Evolutionary conservation across 1,140 invertebrate genomes (phyloP).

Genomic region (Sinonovacula constricta): DNA sequence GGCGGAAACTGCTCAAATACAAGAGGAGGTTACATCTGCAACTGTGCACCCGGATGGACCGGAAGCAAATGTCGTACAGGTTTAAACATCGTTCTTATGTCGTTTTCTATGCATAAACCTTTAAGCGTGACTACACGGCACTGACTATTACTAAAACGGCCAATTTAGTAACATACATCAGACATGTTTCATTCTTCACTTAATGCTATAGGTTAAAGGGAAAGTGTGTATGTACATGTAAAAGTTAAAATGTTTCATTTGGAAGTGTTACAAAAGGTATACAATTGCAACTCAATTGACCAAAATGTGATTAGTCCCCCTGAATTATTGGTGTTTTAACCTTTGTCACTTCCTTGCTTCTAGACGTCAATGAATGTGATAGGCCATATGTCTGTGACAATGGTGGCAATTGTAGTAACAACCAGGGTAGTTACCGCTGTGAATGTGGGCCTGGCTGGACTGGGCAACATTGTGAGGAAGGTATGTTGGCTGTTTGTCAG

Average conservation of each 20-base stretch:
- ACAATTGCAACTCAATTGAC: neutral
- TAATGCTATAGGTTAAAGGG: too few relatives aligned
- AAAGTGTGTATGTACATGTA: too few relatives aligned
- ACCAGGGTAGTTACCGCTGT: conserved; percentile 25
- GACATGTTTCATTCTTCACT: too few relatives aligned
- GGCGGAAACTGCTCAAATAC: conserved; percentile 30
- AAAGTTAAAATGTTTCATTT: too few relatives aligned
- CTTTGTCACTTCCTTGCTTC: too few relatives aligned
- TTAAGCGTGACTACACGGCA: too few relatives aligned
- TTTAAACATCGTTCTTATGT: neutral
- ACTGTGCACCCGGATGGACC: conserved; percentile 37
- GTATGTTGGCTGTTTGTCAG: too few relatives aligned
- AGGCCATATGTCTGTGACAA: conserved; percentile 3
- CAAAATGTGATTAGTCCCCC: neutral
- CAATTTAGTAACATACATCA: too few relatives aligned
- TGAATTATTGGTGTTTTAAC: too few relatives aligned
- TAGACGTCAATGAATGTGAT: conserved; percentile 37
- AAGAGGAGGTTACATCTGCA: conserved; percentile 22
- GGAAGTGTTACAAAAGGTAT: too few relatives aligned
- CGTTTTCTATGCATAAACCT: too few relatives aligned
- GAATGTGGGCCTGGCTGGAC: conserved; percentile 34
- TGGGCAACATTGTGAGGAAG: conserved; percentile 31
- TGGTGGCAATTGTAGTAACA: conserved; percentile 38
- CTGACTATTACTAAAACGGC: too few relatives aligned
- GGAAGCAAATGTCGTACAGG: conserved; percentile 32